Conservation (phyloP, 1,140 invertebrate species). For the Drosophila sp. region DNA sequence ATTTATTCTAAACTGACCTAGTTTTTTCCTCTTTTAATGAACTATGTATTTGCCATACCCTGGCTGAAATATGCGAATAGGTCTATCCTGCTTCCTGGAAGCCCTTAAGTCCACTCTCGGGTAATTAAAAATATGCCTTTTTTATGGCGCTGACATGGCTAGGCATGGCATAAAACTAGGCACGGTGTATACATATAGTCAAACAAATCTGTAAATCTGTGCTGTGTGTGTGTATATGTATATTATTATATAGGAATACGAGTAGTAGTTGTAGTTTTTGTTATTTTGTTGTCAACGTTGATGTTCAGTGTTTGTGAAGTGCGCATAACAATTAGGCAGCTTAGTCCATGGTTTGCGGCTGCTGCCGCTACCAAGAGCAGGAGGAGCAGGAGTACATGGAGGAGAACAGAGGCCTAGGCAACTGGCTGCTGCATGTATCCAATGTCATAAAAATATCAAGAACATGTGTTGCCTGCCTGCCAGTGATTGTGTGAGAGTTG, state of each 20-base stretch:
- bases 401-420: conserved; percentile 10
- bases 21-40: not conserved
- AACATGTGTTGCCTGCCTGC: conserved; percentile 66
- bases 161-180: conserved; percentile 17
- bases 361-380: not conserved
- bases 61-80: not conserved
- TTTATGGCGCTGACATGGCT: conserved; percentile 45
- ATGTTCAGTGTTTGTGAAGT: conserved; percentile 49
- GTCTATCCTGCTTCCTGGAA: not conserved
- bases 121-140: conserved; percentile 50
- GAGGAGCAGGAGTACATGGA: not conserved
- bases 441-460: conserved; percentile 69
- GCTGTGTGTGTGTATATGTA: not conserved
- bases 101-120: conserved; percentile 47
- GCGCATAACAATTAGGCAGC: conserved; percentile 73
- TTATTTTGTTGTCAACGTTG: conserved; percentile 39
- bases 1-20: not conserved
- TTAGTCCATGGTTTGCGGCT: conserved; percentile 44
- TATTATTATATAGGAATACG: conserved; percentile 14
- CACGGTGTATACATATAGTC: conserved; percentile 22
- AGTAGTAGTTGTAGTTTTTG: conserved; percentile 23
- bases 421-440: conserved; percentile 55
- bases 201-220: conserved; percentile 40
- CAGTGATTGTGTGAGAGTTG: conserved; percentile 41
- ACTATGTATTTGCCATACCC: conserved; percentile 2